Percentiles rank a stretch among this genome's conserved stretches.
These are phyloP conservation scores for Syncerus caffer DNA, from an alignment of 2,797 vertebrate species.

Conservation along the genomic window DNA sequence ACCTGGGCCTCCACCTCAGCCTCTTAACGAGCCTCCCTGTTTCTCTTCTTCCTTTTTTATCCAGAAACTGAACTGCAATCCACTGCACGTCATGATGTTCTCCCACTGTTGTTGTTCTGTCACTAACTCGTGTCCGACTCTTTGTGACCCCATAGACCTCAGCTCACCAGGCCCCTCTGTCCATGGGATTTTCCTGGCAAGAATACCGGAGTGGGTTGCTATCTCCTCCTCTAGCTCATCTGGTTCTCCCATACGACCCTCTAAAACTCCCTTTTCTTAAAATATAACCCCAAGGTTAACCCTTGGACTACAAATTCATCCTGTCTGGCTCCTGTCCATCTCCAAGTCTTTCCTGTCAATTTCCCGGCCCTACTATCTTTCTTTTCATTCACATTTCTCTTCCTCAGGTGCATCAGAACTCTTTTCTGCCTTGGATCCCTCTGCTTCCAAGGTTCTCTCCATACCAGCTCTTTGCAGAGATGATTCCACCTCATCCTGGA, in stretches of 20 bases:
- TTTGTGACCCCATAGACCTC: not conserved
- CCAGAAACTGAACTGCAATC: not conserved
- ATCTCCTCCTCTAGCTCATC: not conserved
- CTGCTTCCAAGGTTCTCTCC: not conserved
- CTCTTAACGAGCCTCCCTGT: not conserved
- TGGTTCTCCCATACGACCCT: not conserved
- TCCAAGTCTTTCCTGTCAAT: not conserved
- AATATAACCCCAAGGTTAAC: not conserved
- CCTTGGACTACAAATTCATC: not conserved
- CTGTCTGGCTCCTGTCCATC: not conserved
- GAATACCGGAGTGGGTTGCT: not conserved
- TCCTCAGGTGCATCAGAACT: not conserved
- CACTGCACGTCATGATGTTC: not conserved
- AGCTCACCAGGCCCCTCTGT: not conserved
- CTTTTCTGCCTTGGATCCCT: not conserved
- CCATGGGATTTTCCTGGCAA: not conserved
- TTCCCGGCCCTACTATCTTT: not conserved
- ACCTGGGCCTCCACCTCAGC: too few relatives aligned
- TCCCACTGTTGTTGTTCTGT: not conserved
- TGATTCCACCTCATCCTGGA: not conserved
- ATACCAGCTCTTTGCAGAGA: not conserved
- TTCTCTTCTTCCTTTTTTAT: not conserved
- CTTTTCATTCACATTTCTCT: not conserved
- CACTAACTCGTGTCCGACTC: fast-evolving
- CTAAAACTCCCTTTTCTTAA: not conserved